Evolutionary conservation across 2,888 invertebrate genomes (phyloP).

Genomic region (Campopleginae sp.): DNA sequence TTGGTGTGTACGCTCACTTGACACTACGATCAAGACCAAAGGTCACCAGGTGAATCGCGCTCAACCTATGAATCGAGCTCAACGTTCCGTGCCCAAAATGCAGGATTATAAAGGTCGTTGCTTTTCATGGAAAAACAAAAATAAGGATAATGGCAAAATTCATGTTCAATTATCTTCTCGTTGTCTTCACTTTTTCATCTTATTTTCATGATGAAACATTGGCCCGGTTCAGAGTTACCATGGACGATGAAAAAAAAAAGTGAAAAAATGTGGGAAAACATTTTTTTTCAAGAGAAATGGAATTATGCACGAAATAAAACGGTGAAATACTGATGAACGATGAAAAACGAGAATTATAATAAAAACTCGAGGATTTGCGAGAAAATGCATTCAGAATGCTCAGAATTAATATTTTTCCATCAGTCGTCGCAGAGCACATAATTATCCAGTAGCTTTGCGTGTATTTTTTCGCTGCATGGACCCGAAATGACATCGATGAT

Average conservation of each 20-base stretch:
- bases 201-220: not conserved
- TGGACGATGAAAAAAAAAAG: not conserved
- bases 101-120: not conserved
- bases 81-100: not conserved
- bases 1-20: not conserved
- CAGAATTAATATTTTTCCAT: not conserved
- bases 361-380: not conserved
- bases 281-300: not conserved
- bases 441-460: not conserved
- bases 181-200: not conserved
- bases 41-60: not conserved
- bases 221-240: not conserved
- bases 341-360: not conserved
- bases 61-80: not conserved
- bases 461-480: conserved; percentile 1
- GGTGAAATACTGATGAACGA: not conserved
- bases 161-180: not conserved
- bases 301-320: not conserved
- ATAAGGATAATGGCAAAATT: not conserved
- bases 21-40: not conserved
- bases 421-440: not conserved
- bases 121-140: not conserved
- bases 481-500: conserved; percentile 3
- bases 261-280: not conserved
- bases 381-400: not conserved